Percentiles rank a stretch among this genome's conserved stretches.
phyloP scores from a whole-genome alignment of 2,113 vertebrate species.

The Xiphophorus couchianus region DNA sequence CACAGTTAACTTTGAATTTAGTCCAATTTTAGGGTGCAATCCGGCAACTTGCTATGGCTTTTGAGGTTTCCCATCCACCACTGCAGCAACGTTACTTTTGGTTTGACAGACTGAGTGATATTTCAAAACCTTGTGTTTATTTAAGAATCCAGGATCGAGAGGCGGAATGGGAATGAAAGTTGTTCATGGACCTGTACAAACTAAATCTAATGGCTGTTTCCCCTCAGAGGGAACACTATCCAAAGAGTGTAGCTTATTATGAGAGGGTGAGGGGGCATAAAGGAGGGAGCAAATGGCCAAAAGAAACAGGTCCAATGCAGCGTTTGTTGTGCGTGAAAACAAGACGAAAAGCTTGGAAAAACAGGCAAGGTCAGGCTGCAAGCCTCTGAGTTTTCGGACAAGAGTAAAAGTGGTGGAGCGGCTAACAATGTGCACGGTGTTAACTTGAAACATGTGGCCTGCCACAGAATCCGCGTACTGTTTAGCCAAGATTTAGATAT shows the following conservation, averaged over 20 bases:
- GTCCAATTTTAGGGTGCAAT: constrained; percentile 20
- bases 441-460: constrained; percentile 63
- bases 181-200: constrained; percentile 48
- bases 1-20: constrained; percentile 25
- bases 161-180: constrained; percentile 54
- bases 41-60: constrained; percentile 2
- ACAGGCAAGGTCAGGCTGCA: constrained; percentile 68
- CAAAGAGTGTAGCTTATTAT: constrained; percentile 70
- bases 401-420: constrained; percentile 63
- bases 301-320: constrained; percentile 77
- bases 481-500: constrained; percentile 43
- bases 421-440: constrained; percentile 41
- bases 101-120: constrained; percentile 60
- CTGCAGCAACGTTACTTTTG: constrained; percentile 34
- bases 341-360: constrained; percentile 77
- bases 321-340: constrained; percentile 82
- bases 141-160: constrained; percentile 49
- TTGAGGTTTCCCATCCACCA: constrained; percentile 15
- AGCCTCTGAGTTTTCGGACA: constrained; percentile 66
- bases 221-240: constrained; percentile 65
- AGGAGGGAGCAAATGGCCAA: constrained; percentile 72
- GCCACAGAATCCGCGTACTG: constrained; percentile 60
- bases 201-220: constrained; percentile 59
- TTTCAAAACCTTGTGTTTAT: constrained; percentile 66
- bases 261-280: constrained; percentile 65